Percentiles rank a stretch among this genome's conserved stretches.
phyloP scores from a whole-genome alignment of 2,797 vertebrate genomes.

The Ctenopoma kingsleyae region DNA sequence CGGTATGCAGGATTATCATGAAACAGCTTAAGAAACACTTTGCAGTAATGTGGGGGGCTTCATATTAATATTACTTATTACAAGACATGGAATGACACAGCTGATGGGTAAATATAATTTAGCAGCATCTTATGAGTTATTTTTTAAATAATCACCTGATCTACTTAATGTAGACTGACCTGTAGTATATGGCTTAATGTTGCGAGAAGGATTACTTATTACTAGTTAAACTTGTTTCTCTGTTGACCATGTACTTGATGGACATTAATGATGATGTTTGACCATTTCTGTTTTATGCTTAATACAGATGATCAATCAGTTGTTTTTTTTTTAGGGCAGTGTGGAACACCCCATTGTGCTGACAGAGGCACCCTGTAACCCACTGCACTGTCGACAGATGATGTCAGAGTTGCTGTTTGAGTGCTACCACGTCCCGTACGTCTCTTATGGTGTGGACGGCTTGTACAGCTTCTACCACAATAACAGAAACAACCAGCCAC shows the following conservation, averaged over 20 bases:
- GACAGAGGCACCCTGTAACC: conserved; percentile 95
- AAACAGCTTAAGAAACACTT: too few species aligned
- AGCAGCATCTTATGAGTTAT: too few species aligned
- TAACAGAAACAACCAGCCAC: conserved; percentile 60
- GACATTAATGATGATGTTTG: not conserved
- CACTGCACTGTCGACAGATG: conserved; percentile 95
- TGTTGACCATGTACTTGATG: not conserved
- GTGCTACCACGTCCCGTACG: conserved; percentile 92
- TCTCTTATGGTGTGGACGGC: conserved; percentile 93
- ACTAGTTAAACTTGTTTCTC: not conserved
- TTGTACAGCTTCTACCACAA: conserved; percentile 94
- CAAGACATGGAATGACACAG: too few species aligned
- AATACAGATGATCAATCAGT: not conserved
- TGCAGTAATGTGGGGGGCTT: too few species aligned
- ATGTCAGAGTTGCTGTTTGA: conserved; percentile 97
- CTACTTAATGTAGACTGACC: too few species aligned
- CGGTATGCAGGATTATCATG: too few species aligned
- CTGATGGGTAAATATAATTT: too few species aligned
- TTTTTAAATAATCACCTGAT: too few species aligned
- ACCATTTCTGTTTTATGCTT: not conserved
- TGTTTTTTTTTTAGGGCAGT: conserved; percentile 79
- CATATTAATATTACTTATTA: too few species aligned
- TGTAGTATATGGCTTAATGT: too few species aligned
- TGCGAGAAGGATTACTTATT: not conserved
- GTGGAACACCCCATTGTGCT: conserved; percentile 94